Evolutionary conservation across 2,888 invertebrate genomes (phyloP), one percentile per base, ranked within the genome.

Genomic region (Vanessa cardui): DNA sequence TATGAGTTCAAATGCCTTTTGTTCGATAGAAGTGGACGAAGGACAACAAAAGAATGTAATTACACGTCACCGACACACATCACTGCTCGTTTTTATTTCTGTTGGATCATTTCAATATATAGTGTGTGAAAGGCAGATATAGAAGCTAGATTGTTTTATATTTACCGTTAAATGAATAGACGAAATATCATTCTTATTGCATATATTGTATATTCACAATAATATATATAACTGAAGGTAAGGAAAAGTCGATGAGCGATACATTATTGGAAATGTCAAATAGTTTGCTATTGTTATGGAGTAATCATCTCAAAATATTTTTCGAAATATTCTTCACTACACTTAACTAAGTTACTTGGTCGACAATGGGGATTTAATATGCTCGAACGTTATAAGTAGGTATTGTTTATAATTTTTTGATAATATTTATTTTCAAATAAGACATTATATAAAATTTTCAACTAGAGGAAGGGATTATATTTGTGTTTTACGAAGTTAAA

Each of bases 41-140:
- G 77, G 73, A 74, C 77, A 77, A 77, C 79, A 89, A 89, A 87
- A 84, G 86, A 87, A 88, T 86, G 85, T 90, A 89, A 89, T 89
- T 89, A 88, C 87, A 80, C 85, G 83, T 83, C 87, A 83, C 80
- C 78, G 77, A 78, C 87, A 86, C 79, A 77, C 77, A 75, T 76
- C 77, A 82, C 82, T 84, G 83, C 82, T 85, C 80, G 79, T 76
- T 77, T 60, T 68, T 33, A 20, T 64, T 64, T 64, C 58, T 64
- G 46, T 64, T 44, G 21, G 39, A 33, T 62, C 52, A 58, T 58
- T 39, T 33, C 58, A 6, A 58, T 58, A 47, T 64, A 58, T 39
- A 39, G 39, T 9, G 45, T 18, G 20, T 58, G 46, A n/a, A 33
- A n/a, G 47, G 46, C 0, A 12, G 39, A 39, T 4, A 39, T 9